These are phyloP conservation scores for Rattus rattus DNA, from an alignment of 2,113 vertebrate genomes.

Conservation along the genomic window DNA sequence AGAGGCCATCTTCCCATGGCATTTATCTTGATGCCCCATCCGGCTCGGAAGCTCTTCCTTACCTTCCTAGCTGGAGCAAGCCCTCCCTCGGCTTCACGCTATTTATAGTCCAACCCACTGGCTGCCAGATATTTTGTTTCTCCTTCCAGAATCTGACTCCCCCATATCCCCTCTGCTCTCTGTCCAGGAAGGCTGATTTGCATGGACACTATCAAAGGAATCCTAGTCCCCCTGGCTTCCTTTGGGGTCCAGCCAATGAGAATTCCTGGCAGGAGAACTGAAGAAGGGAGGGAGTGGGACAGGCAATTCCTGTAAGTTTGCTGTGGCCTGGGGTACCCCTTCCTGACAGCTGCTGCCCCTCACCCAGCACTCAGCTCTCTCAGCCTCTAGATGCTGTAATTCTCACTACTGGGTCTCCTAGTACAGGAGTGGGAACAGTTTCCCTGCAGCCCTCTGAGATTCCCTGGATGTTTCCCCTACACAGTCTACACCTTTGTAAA, in stretches of 20 bases:
- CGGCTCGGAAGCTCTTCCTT: background rate
- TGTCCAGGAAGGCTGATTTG: background rate
- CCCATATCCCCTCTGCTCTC: background rate
- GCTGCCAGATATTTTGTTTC: background rate
- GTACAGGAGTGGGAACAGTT: accelerated
- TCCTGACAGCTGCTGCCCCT: background rate
- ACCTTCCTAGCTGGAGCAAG: background rate
- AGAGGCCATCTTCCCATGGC: background rate
- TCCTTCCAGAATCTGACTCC: background rate
- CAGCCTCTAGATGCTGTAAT: background rate
- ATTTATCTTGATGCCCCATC: no score
- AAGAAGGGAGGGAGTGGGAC: background rate
- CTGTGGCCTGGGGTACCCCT: background rate
- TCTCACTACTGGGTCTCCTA: accelerated
- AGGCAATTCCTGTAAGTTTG: background rate
- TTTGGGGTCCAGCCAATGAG: background rate
- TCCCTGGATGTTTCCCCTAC: background rate
- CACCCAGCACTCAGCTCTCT: background rate
- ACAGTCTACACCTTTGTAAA: background rate
- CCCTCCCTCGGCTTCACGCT: background rate
- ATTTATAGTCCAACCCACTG: background rate
- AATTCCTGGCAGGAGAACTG: background rate
- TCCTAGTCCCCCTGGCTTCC: background rate
- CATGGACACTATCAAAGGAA: background rate
- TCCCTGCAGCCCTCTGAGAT: no score